phyloP scores from a whole-genome alignment of 1,140 invertebrate species.

The Drosophila bipectinata region DNA sequence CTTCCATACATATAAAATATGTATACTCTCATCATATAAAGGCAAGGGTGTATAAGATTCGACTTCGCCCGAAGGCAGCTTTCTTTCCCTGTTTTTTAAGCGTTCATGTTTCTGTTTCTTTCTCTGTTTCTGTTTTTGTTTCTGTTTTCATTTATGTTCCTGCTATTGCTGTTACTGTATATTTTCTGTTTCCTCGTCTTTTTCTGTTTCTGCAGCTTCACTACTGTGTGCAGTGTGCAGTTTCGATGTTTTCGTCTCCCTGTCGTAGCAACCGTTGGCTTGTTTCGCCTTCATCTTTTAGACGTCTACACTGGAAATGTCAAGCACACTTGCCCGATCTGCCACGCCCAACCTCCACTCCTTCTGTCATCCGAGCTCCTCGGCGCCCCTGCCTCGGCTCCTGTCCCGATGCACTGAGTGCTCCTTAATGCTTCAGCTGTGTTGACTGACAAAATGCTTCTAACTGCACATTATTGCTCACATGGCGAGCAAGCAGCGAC shows the following conservation, averaged over 20 bases:
- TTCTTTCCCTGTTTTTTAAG: slow-evolving; percentile 4
- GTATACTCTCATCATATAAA: no score
- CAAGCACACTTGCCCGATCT: slow-evolving; percentile 58
- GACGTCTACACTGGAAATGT: slow-evolving; percentile 49
- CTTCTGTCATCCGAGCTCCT: neutral
- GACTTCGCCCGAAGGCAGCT: no score
- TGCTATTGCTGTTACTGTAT: slow-evolving; percentile 1
- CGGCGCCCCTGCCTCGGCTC: slow-evolving; percentile 2
- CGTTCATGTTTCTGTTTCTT: slow-evolving; percentile 1
- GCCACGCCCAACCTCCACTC: slow-evolving; percentile 3
- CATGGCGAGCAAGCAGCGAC: slow-evolving; percentile 13
- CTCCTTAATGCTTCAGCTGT: slow-evolving; percentile 25
- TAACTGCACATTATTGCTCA: slow-evolving; percentile 64
- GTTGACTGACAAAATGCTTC: slow-evolving; percentile 64
- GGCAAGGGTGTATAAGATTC: no score
- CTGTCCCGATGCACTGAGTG: slow-evolving; percentile 23
- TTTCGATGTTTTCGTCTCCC: slow-evolving; percentile 1
- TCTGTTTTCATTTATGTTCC: slow-evolving; percentile 6
- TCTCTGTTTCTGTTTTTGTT: slow-evolving; percentile 19
- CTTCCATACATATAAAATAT: no score
- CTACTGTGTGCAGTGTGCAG: neutral
- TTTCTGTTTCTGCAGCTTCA: slow-evolving; percentile 26
- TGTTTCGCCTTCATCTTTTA: slow-evolving; percentile 52
- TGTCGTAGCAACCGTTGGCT: neutral
- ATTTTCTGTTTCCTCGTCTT: slow-evolving; percentile 13